Conservation (phyloP, 2,797 vertebrate genomes). For the Melanotaenia trifasciata region DNA sequence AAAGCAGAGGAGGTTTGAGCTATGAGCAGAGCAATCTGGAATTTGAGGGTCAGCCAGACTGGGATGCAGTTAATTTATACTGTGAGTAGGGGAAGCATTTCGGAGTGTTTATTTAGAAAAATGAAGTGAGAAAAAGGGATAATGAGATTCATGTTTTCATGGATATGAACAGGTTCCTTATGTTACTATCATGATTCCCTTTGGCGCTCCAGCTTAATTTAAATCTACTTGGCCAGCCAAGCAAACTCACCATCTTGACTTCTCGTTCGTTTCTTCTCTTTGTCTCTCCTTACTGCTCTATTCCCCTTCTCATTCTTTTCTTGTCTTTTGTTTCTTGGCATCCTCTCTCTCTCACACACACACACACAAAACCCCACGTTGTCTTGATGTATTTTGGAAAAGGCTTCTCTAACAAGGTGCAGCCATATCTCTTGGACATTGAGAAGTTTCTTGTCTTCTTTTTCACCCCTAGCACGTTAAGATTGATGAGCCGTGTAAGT, state of each 20-base stretch:
- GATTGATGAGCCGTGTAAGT: slow-evolving; percentile 79
- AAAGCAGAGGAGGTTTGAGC: slow-evolving; percentile 38
- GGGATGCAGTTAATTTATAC: slow-evolving; percentile 65
- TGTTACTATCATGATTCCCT: not conserved
- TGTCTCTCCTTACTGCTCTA: slow-evolving; percentile 1
- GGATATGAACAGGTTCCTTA: slow-evolving; percentile 19
- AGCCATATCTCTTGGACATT: slow-evolving; percentile 69
- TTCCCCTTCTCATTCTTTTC: slow-evolving; percentile 18
- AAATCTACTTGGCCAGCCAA: slow-evolving; percentile 33
- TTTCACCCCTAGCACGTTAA: slow-evolving; percentile 54
- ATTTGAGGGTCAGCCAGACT: slow-evolving; percentile 60
- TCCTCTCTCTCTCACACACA: not conserved
- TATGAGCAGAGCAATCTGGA: slow-evolving; percentile 46
- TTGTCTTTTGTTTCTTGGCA: slow-evolving; percentile 27
- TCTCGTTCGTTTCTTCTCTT: slow-evolving; percentile 21
- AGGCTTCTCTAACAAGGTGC: slow-evolving; percentile 65
- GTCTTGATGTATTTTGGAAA: slow-evolving; percentile 61
- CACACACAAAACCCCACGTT: slow-evolving; percentile 28
- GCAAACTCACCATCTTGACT: slow-evolving; percentile 41
- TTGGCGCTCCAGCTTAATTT: not conserved
- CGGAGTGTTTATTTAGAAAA: slow-evolving; percentile 62
- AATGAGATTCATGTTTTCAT: slow-evolving; percentile 24
- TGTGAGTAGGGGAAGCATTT: slow-evolving; percentile 56
- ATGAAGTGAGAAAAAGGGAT: slow-evolving; percentile 32
- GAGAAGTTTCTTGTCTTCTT: slow-evolving; percentile 57